phyloP scores from a whole-genome alignment of 2,888 invertebrate genomes.

The Epiblema foenella region DNA sequence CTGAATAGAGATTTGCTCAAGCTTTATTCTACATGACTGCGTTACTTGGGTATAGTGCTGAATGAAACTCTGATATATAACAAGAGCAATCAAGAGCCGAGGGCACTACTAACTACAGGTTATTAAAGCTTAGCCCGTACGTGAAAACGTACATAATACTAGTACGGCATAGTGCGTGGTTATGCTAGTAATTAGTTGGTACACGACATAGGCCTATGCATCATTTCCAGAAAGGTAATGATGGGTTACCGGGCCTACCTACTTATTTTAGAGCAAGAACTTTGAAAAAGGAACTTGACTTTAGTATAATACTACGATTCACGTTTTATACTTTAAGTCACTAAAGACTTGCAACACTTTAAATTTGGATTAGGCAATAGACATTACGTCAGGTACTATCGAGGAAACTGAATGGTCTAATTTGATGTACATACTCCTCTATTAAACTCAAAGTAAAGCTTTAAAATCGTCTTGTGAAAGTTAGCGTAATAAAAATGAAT shows the following conservation, averaged over 20 bases:
- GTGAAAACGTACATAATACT: not conserved
- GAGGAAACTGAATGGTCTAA: no score
- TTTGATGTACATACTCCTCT: no score
- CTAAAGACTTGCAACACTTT: not conserved
- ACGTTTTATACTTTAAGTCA: not conserved
- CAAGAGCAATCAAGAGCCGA: not conserved
- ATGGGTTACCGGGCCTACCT: not conserved
- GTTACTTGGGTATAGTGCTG: no score
- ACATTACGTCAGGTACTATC: no score
- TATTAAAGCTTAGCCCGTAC: slow-evolving; percentile 6
- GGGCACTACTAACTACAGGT: not conserved
- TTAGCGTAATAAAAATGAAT: not conserved
- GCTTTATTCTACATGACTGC: no score
- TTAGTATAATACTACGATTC: no score
- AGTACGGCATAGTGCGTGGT: not conserved
- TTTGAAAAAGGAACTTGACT: slow-evolving; percentile 12
- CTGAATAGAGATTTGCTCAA: no score
- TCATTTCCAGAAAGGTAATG: slow-evolving; percentile 11
- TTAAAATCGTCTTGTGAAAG: no score
- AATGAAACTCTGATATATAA: slow-evolving; percentile 1
- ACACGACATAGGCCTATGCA: not conserved
- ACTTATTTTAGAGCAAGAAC: slow-evolving; percentile 2
- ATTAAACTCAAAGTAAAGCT: no score
- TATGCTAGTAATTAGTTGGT: slow-evolving; percentile 22
- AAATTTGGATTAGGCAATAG: no score